Conservation (phyloP, 1,140 invertebrate species). For the Cyphomyrmex costatus region DNA sequence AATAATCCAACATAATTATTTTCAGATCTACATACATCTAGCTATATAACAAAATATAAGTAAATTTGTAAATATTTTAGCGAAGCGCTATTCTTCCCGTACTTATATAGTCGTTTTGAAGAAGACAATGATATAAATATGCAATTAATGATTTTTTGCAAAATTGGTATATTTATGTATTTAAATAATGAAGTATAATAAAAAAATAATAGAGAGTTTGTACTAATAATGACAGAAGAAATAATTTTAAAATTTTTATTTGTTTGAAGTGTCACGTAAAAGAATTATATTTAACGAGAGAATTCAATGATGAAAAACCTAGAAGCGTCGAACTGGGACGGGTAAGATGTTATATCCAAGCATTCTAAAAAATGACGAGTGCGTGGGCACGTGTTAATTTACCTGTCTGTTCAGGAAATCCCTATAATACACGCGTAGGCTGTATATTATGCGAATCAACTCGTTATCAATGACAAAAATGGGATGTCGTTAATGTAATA, state of each 20-base stretch:
- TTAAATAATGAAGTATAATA: background rate
- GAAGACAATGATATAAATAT: background rate
- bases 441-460: constrained; percentile 18
- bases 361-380: constrained; percentile 26
- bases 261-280: background rate
- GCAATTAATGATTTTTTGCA: background rate
- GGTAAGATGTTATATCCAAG: constrained; percentile 21
- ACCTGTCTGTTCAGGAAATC: constrained; percentile 12
- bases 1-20: no score
- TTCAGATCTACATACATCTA: no score
- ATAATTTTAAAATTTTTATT: background rate
- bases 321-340: background rate
- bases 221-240: background rate
- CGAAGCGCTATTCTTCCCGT: no score
- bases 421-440: background rate
- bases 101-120: background rate
- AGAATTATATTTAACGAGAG: background rate
- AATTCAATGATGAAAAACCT: background rate
- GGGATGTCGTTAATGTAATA: constrained; percentile 26
- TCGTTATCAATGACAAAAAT: constrained; percentile 37
- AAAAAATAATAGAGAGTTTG: background rate
- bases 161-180: background rate
- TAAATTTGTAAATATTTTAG: no score
- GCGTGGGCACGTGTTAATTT: constrained; percentile 15
- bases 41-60: no score